Conservation (phyloP, 2,888 invertebrate species). For the Bursaphelenchus okinawaensis region DNA sequence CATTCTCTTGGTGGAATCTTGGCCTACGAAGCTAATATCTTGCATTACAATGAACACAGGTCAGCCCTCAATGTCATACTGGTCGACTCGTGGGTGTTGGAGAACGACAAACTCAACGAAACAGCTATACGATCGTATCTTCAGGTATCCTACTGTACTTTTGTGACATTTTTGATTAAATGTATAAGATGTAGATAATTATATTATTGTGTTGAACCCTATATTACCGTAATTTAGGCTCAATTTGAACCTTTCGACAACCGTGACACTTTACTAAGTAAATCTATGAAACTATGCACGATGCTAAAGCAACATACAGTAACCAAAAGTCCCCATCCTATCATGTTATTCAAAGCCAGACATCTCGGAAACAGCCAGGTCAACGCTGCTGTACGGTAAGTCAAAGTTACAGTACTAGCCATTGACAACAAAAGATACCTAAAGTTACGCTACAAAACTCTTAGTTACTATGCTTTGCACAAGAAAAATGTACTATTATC, state of each 20-base stretch:
- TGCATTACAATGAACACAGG: background rate
- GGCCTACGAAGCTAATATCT: constrained; percentile 37
- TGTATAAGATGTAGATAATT: no score
- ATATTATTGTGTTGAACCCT: background rate
- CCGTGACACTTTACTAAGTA: constrained; percentile 4
- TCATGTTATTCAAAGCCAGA: constrained; percentile 43
- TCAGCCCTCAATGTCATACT: constrained; percentile 38
- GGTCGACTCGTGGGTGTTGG: constrained; percentile 45
- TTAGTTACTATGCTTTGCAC: no score
- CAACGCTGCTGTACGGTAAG: constrained; percentile 39
- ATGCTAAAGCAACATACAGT: constrained; percentile 35
- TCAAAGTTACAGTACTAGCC: background rate
- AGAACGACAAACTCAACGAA: constrained; percentile 28
- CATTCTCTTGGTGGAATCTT: constrained; percentile 52
- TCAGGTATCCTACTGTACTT: no score
- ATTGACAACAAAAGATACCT: no score
- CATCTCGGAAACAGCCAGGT: constrained; percentile 44
- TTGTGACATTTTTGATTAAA: no score
- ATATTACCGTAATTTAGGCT: constrained; percentile 3
- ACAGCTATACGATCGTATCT: constrained; percentile 9
- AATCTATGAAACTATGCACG: constrained; percentile 28
- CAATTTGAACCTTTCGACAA: constrained; percentile 15
- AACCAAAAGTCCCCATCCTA: constrained; percentile 3
- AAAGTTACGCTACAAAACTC: no score
- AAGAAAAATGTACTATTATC: no score